phyloP scores from a whole-genome alignment of 2,888 invertebrate genomes.

The Thumatha senex region DNA sequence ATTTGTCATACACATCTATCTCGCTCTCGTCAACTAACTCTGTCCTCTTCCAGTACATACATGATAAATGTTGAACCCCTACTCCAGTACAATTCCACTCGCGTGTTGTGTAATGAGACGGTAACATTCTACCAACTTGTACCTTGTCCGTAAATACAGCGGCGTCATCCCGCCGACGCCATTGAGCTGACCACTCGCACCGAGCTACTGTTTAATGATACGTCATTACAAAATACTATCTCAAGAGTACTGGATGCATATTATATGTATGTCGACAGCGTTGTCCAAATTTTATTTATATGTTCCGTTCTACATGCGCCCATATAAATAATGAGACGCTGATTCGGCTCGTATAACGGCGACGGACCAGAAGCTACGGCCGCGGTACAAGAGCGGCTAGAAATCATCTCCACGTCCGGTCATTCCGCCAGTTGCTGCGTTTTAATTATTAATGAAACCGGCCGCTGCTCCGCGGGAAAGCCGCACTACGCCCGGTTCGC shows the following conservation, averaged over 20 bases:
- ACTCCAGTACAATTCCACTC: slow-evolving; percentile 54
- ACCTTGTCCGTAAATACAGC: slow-evolving; percentile 64
- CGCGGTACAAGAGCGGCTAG: slow-evolving; percentile 65
- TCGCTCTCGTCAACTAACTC: slow-evolving; percentile 47
- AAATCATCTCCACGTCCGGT: slow-evolving; percentile 80
- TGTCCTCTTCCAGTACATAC: slow-evolving; percentile 51
- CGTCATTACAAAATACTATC: slow-evolving; percentile 45
- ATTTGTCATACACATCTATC: slow-evolving; percentile 59
- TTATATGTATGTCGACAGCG: slow-evolving; percentile 31
- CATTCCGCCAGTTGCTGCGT: slow-evolving; percentile 76
- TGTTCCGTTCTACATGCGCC: slow-evolving; percentile 34
- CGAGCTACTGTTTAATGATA: slow-evolving; percentile 69
- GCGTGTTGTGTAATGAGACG: slow-evolving; percentile 71
- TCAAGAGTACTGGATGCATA: slow-evolving; percentile 36
- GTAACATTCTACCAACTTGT: slow-evolving; percentile 71
- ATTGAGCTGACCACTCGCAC: slow-evolving; percentile 47
- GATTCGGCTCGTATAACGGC: slow-evolving; percentile 33
- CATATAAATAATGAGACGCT: slow-evolving; percentile 30
- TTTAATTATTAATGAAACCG: slow-evolving; percentile 84
- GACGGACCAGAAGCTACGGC: slow-evolving; percentile 54
- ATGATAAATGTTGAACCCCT: slow-evolving; percentile 48
- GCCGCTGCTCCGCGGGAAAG: slow-evolving; percentile 76
- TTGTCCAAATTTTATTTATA: slow-evolving; percentile 40
- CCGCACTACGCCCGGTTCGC: slow-evolving; percentile 77
- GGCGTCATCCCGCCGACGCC: slow-evolving; percentile 51